Percentiles rank a stretch among this genome's conserved stretches.
Conservation (phyloP, 2,113 vertebrate species). For the Gulo gulo region DNA sequence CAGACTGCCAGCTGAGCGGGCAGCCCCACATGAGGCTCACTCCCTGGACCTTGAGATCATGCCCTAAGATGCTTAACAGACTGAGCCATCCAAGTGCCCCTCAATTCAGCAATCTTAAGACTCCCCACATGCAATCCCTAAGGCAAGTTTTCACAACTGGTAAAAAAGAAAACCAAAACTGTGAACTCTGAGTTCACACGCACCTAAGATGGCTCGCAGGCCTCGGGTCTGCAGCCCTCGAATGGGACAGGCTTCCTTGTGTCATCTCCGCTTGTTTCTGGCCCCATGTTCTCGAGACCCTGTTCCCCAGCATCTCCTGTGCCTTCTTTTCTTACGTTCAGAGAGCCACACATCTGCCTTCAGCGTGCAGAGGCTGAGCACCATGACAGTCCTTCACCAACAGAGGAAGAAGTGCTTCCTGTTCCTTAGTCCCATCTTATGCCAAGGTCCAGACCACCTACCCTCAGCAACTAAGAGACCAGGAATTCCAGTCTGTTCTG, state of each 20-base stretch:
- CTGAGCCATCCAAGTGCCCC: not conserved
- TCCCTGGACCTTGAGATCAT: not conserved
- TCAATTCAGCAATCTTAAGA: not conserved
- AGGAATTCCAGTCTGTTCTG: too few species aligned
- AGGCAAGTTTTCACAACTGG: not conserved
- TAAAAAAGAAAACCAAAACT: not conserved
- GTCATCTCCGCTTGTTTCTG: not conserved
- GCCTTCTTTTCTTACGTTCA: not conserved
- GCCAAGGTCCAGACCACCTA: not conserved
- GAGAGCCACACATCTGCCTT: not conserved
- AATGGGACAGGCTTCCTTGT: rapidly evolving
- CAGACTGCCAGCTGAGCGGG: not conserved
- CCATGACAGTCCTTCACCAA: not conserved
- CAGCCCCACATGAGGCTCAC: not conserved
- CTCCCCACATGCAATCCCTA: too few species aligned
- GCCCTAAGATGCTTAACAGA: not conserved
- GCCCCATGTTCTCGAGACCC: not conserved
- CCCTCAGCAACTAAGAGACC: not conserved
- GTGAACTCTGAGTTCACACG: rapidly evolving
- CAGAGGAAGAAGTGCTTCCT: not conserved
- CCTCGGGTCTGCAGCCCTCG: not conserved
- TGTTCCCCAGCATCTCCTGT: not conserved
- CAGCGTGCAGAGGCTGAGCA: not conserved
- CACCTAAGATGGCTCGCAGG: rapidly evolving
- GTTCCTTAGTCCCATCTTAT: not conserved